A percentile compares a stretch with the other conserved stretches of the same genome.
These are phyloP conservation scores for Trichosurus vulpecula DNA, from an alignment of 2,797 vertebrate genomes.

Conservation along the genomic window DNA sequence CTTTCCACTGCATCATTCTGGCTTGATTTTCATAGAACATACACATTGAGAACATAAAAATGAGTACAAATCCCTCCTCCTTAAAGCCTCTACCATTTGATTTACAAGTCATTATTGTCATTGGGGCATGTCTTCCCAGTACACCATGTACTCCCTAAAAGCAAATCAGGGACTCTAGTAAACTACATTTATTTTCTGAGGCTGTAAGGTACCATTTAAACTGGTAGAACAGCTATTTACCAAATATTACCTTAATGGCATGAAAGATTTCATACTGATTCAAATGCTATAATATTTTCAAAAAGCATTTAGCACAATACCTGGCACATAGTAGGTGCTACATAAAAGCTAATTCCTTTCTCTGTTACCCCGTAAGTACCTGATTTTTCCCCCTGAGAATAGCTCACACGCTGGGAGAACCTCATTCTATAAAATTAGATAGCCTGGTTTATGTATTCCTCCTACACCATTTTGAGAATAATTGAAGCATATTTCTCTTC, in stretches of 20 bases:
- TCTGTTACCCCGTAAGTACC: neutral
- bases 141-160: neutral
- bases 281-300: neutral
- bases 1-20: neutral
- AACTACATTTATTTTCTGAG: neutral
- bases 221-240: neutral
- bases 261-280: neutral
- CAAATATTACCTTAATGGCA: neutral
- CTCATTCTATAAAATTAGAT: constrained; percentile 1
- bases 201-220: neutral
- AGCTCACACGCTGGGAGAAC: neutral
- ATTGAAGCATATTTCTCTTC: neutral
- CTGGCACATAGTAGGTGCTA: neutral
- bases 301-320: neutral
- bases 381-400: neutral
- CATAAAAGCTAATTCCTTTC: neutral
- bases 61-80: neutral
- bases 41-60: neutral
- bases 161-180: constrained; percentile 2
- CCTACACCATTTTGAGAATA: constrained; percentile 21
- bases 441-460: neutral
- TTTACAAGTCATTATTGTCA: neutral
- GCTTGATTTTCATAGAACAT: neutral
- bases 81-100: neutral
- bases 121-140: neutral